phyloP scores from a whole-genome alignment of 2,888 invertebrate species.

The Caenorhabditis becei region DNA sequence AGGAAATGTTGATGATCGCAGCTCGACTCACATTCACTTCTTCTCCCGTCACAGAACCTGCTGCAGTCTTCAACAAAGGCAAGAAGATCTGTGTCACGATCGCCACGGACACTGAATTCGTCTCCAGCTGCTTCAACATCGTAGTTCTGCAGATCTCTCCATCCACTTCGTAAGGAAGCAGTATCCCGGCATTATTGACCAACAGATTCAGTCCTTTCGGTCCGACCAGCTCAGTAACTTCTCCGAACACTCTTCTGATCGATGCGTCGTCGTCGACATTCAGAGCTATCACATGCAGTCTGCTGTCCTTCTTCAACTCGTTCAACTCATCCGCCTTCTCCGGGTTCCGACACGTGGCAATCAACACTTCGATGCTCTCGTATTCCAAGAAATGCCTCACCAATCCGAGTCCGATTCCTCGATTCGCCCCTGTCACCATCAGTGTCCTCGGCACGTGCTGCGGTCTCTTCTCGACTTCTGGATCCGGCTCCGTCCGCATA shows the following conservation, averaged over 20 bases:
- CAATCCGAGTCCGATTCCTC: conserved; percentile 58
- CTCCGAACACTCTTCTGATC: conserved; percentile 36
- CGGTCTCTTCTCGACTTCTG: conserved; percentile 25
- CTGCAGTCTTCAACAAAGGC: conserved; percentile 59
- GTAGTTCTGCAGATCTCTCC: conserved; percentile 39
- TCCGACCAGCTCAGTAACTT: conserved; percentile 41
- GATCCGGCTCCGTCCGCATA: conserved; percentile 36
- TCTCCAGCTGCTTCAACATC: conserved; percentile 51
- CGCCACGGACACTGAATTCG: conserved; percentile 40
- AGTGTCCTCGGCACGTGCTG: conserved; percentile 39
- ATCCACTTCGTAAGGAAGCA: conserved; percentile 50
- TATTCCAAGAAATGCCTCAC: conserved; percentile 48
- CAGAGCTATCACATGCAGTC: conserved; percentile 51
- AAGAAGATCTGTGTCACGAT: conserved; percentile 61
- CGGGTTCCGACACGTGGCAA: conserved; percentile 55
- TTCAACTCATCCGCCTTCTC: conserved; percentile 49
- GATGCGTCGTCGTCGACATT: conserved; percentile 59
- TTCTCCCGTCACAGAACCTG: conserved; percentile 10
- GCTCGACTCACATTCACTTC: conserved; percentile 56
- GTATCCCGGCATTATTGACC: conserved; percentile 60
- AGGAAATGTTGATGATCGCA: conserved; percentile 71
- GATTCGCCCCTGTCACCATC: conserved; percentile 58
- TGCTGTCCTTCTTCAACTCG: conserved; percentile 22
- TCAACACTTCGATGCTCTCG: conserved; percentile 23
- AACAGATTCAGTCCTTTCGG: conserved; percentile 49